Evolutionary conservation across 2,797 vertebrate species (phyloP).

Genomic region (Champsocephalus esox): DNA sequence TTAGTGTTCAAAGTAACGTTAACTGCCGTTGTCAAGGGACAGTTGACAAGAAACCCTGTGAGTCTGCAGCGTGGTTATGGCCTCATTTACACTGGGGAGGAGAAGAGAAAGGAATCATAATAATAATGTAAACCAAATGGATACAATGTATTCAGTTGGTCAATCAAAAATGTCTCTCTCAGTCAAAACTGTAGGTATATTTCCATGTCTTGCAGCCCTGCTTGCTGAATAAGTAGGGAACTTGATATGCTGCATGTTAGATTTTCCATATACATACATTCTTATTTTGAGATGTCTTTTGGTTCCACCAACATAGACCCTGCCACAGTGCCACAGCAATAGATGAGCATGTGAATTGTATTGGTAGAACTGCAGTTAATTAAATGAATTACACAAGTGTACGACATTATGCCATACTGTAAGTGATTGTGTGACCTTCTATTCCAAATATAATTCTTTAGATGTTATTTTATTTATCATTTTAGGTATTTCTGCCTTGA

Average conservation of each 20-base stretch:
- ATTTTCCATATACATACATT: neutral
- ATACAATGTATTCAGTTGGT: neutral
- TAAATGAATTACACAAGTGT: neutral
- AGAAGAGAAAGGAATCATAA: neutral
- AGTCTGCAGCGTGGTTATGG: neutral
- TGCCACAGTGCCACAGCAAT: neutral
- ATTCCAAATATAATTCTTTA: neutral
- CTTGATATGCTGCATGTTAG: too few relatives aligned
- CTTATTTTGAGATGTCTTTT: neutral
- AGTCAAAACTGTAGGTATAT: neutral
- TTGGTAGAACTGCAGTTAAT: neutral
- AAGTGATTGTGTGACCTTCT: neutral
- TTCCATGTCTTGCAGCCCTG: neutral
- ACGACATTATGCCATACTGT: neutral
- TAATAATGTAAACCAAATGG: neutral
- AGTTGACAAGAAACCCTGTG: neutral
- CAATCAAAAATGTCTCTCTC: neutral
- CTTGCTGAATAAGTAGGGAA: neutral
- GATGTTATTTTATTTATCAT: neutral
- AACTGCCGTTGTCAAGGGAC: neutral
- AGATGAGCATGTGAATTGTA: neutral
- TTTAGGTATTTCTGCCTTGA: neutral
- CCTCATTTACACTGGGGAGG: neutral
- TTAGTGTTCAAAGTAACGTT: neutral
- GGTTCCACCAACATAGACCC: neutral